Percentiles rank a stretch among this genome's conserved stretches.
phyloP scores from a whole-genome alignment of 2,888 invertebrate species.

The Meiosimyza platycephala region DNA sequence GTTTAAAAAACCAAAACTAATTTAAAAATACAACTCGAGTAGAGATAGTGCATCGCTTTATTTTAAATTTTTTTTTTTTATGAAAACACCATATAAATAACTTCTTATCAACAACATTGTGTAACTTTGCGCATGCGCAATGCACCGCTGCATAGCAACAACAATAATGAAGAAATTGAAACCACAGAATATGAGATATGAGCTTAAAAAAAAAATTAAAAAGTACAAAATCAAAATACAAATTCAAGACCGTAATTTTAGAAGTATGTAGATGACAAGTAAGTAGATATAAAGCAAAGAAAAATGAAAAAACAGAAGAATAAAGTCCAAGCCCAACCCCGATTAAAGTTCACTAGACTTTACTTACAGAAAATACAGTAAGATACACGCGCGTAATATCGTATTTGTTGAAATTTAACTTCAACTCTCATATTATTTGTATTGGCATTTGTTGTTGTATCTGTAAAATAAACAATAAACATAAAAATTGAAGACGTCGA shows the following conservation, averaged over 20 bases:
- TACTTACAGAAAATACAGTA: neutral
- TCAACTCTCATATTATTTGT: too few species aligned
- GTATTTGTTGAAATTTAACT: too few species aligned
- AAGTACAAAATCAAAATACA: too few species aligned
- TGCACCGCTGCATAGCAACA: neutral
- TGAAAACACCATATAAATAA: neutral
- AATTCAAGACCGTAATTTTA: neutral
- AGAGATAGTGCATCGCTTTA: neutral
- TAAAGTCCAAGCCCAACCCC: neutral
- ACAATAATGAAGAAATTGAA: neutral
- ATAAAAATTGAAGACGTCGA: neutral
- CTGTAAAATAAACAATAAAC: conserved; percentile 3
- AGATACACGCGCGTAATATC: neutral
- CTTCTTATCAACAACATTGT: neutral
- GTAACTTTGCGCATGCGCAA: neutral
- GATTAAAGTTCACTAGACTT: conserved; percentile 9
- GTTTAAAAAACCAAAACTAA: too few species aligned
- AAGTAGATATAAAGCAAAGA: too few species aligned
- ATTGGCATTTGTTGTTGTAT: neutral
- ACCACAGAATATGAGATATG: neutral
- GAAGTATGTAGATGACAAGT: neutral
- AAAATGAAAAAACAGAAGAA: neutral
- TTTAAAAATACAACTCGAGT: too few species aligned
- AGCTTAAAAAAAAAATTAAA: neutral
- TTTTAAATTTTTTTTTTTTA: neutral